Evolutionary conservation across 2,888 invertebrate species (phyloP).

Genomic region (Yponomeuta malinellus): DNA sequence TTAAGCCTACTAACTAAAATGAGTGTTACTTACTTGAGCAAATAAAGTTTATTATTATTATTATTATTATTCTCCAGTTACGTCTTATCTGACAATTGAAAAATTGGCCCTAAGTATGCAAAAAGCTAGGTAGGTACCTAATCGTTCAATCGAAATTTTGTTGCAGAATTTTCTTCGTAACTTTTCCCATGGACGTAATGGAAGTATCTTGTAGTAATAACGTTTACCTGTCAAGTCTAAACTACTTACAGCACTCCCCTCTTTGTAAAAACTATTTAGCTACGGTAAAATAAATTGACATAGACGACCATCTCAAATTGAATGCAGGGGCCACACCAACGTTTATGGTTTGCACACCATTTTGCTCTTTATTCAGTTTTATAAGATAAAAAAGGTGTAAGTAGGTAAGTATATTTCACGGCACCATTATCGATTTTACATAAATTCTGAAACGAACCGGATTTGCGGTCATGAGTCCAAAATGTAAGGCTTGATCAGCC

Average conservation of each 20-base stretch:
- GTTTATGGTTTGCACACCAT: neutral
- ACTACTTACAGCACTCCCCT: conserved; percentile 35
- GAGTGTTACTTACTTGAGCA: too few species aligned
- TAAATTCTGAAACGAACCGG: neutral
- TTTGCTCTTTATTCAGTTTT: neutral
- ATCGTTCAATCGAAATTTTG: too few species aligned
- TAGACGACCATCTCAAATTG: conserved; percentile 22
- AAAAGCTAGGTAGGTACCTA: too few species aligned
- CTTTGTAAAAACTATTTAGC: conserved; percentile 35
- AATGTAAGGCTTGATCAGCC: too few species aligned
- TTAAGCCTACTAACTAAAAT: too few species aligned
- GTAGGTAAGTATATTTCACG: neutral
- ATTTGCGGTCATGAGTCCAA: too few species aligned
- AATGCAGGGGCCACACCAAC: conserved; percentile 16
- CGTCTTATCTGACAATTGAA: too few species aligned
- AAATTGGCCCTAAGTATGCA: too few species aligned
- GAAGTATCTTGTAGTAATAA: conserved; percentile 46
- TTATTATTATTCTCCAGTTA: too few species aligned
- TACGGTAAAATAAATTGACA: conserved; percentile 44
- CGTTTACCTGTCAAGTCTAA: conserved; percentile 39
- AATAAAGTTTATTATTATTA: too few species aligned
- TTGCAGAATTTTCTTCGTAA: neutral
- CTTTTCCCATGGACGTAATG: conserved; percentile 27
- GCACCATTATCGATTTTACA: neutral
- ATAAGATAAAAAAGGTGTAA: neutral